These are phyloP conservation scores for Squalus acanthias DNA, from an alignment of 2,797 vertebrate genomes.

Conservation along the genomic window DNA sequence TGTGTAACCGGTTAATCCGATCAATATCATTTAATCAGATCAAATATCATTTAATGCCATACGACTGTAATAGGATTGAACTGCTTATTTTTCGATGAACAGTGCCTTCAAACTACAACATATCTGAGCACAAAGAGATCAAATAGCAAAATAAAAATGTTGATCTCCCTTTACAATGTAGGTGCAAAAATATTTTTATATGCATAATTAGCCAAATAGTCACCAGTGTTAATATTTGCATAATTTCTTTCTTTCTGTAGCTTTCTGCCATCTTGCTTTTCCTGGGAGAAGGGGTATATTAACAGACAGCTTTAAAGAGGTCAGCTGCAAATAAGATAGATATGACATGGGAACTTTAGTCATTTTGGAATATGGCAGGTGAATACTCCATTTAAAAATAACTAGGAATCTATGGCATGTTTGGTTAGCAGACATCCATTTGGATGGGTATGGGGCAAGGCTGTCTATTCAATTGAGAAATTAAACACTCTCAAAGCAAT, in stretches of 20 bases:
- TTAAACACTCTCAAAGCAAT: background rate
- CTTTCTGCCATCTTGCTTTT: background rate
- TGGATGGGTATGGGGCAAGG: background rate
- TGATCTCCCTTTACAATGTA: background rate
- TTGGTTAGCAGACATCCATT: background rate
- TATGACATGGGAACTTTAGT: background rate
- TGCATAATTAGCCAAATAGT: background rate
- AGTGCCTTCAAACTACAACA: background rate
- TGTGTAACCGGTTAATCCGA: background rate
- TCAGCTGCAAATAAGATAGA: background rate
- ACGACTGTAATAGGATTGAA: background rate
- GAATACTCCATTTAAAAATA: background rate
- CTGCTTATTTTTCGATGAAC: background rate
- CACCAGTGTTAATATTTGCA: slow-evolving; percentile 8
- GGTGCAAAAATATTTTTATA: background rate
- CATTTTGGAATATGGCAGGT: background rate
- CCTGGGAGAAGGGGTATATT: background rate
- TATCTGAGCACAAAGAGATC: background rate
- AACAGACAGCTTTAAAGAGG: background rate
- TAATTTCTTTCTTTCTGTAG: background rate
- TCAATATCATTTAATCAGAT: background rate
- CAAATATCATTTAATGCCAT: background rate
- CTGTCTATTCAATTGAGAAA: background rate
- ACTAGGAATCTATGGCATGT: background rate
- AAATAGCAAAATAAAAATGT: background rate